phyloP scores from a whole-genome alignment of 2,888 invertebrate species.

The Dasysyrphus albostriatus region DNA sequence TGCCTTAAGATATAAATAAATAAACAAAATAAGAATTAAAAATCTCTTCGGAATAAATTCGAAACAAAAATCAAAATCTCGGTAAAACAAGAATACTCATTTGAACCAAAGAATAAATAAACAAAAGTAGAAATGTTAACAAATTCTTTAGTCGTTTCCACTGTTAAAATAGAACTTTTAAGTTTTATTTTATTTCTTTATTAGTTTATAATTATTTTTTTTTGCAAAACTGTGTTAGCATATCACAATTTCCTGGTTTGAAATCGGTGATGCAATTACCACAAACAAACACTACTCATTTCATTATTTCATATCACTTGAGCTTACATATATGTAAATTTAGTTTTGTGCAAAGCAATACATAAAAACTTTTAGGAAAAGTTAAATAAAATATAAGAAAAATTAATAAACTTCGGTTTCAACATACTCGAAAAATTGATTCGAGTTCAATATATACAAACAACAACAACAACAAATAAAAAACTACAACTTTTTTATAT shows the following conservation, averaged over 20 bases:
- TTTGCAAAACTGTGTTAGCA: slow-evolving; percentile 59
- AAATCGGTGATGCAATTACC: slow-evolving; percentile 29
- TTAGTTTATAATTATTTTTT: not conserved
- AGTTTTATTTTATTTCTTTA: slow-evolving; percentile 37
- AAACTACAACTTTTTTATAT: slow-evolving; percentile 48
- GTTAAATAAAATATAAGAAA: slow-evolving; percentile 18
- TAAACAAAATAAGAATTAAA: slow-evolving; percentile 26
- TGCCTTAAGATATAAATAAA: slow-evolving; percentile 70
- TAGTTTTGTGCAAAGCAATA: slow-evolving; percentile 2
- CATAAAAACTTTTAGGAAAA: slow-evolving; percentile 12
- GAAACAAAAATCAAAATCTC: slow-evolving; percentile 42
- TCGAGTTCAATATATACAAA: slow-evolving; percentile 59
- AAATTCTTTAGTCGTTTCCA: slow-evolving; percentile 60
- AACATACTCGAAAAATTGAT: slow-evolving; percentile 52
- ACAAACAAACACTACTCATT: slow-evolving; percentile 13
- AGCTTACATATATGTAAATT: slow-evolving; percentile 21
- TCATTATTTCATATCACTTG: slow-evolving; percentile 63
- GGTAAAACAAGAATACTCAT: slow-evolving; percentile 40
- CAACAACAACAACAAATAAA: slow-evolving; percentile 14
- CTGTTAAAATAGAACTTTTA: slow-evolving; percentile 38
- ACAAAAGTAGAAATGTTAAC: slow-evolving; percentile 45
- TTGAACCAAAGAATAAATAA: slow-evolving; percentile 58
- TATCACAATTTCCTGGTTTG: slow-evolving; percentile 45
- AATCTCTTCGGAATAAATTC: slow-evolving; percentile 47
- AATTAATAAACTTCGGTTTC: slow-evolving; percentile 68